phyloP scores from a whole-genome alignment of 1,140 invertebrate genomes.

The Zaprionus africanus region DNA sequence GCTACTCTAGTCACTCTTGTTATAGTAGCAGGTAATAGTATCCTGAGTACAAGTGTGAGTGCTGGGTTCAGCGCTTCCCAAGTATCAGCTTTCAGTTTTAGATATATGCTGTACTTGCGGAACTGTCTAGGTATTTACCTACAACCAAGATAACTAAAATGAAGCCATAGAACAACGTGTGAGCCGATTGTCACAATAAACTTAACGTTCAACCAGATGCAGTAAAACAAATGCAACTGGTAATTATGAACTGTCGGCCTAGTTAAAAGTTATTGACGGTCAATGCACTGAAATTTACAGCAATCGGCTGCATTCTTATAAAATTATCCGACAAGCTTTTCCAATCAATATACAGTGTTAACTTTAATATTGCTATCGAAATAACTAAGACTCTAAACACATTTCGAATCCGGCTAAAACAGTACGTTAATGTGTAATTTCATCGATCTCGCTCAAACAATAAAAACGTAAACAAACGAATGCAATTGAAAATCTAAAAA shows the following conservation, averaged over 20 bases:
- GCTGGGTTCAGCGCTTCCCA: slow-evolving; percentile 12
- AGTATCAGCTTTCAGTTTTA: slow-evolving; percentile 65
- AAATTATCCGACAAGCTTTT: neutral
- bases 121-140: slow-evolving; percentile 14
- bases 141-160: slow-evolving; percentile 17
- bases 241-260: slow-evolving; percentile 17
- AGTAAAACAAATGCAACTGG: slow-evolving; percentile 43
- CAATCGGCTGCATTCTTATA: neutral
- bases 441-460: neutral
- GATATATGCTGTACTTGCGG: slow-evolving; percentile 30
- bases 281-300: slow-evolving; percentile 13
- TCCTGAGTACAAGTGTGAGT: slow-evolving; percentile 42
- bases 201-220: slow-evolving; percentile 9
- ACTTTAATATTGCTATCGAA: neutral
- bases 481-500: neutral
- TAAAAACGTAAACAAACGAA: neutral
- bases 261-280: slow-evolving; percentile 7
- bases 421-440: neutral
- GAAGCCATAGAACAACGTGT: slow-evolving; percentile 60
- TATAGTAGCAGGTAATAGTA: slow-evolving; percentile 44
- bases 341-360: no score
- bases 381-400: neutral
- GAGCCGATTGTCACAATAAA: slow-evolving; percentile 56
- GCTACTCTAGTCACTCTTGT: neutral
- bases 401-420: neutral